These are phyloP conservation scores for Choloepus hoffmanni DNA, from an alignment of 2,113 vertebrate species.

Conservation along the genomic window DNA sequence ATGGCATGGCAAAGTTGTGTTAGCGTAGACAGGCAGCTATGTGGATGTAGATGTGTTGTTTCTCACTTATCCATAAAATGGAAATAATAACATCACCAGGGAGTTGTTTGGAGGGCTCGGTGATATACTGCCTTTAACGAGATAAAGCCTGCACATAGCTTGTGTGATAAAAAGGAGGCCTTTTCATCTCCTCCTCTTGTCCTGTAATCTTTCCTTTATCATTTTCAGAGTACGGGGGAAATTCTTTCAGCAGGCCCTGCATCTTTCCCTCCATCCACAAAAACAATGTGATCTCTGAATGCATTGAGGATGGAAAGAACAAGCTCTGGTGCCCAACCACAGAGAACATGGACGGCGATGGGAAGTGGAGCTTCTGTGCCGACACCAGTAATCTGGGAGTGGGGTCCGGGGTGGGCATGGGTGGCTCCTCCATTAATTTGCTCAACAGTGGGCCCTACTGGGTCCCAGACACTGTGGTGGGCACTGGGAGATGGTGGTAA, in stretches of 20 bases:
- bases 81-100: too few relatives aligned
- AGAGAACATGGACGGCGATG: conserved; percentile 41
- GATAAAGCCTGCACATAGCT: background rate
- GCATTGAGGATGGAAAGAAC: background rate
- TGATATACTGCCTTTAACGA: fast-evolving
- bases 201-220: background rate
- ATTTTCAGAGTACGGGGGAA: conserved; percentile 64
- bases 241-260: conserved; percentile 64
- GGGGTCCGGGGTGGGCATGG: background rate
- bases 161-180: background rate
- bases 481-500: background rate
- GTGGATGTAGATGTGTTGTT: background rate
- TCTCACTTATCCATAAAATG: background rate
- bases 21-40: too few relatives aligned
- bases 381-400: conserved; percentile 54
- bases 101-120: too few relatives aligned
- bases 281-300: background rate
- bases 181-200: background rate
- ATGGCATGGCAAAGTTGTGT: background rate
- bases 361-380: conserved; percentile 50
- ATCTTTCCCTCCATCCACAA: conserved; percentile 62
- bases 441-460: background rate
- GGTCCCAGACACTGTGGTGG: background rate
- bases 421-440: background rate
- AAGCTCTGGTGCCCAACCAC: conserved; percentile 64